A percentile compares a stretch with the other conserved stretches of the same genome.
Conservation (phyloP, 2,888 invertebrate genomes). For the Nemotelus nigrinus region DNA sequence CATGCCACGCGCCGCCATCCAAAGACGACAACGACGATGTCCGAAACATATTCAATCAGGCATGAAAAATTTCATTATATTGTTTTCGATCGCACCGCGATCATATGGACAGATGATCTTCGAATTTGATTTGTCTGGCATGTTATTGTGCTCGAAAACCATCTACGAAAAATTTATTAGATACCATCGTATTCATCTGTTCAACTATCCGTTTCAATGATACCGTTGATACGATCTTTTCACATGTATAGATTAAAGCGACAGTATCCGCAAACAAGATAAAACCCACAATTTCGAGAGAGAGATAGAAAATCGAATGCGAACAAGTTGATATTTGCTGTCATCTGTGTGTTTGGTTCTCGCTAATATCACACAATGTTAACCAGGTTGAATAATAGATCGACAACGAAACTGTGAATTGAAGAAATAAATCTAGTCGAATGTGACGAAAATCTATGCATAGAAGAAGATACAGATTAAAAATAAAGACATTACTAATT, state of each 20-base stretch:
- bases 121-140: background rate
- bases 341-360: too few species aligned
- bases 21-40: background rate
- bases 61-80: constrained; percentile 32
- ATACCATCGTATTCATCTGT: constrained; percentile 2
- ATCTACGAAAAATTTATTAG: constrained; percentile 14
- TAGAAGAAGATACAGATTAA: background rate
- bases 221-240: background rate
- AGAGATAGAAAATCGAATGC: too few species aligned
- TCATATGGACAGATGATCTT: constrained; percentile 29
- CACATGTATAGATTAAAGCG: background rate
- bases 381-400: too few species aligned
- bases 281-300: background rate
- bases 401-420: background rate
- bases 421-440: background rate
- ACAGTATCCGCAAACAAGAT: constrained; percentile 8
- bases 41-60: constrained; percentile 30
- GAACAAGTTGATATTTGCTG: too few species aligned
- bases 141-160: constrained; percentile 23
- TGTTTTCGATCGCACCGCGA: constrained; percentile 7
- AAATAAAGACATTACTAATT: constrained; percentile 39
- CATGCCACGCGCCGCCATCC: background rate
- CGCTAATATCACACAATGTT: too few species aligned
- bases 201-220: background rate
- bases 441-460: background rate